Evolutionary conservation across 2,113 vertebrate genomes (phyloP).

Genomic region (Clarias gariepinus): DNA sequence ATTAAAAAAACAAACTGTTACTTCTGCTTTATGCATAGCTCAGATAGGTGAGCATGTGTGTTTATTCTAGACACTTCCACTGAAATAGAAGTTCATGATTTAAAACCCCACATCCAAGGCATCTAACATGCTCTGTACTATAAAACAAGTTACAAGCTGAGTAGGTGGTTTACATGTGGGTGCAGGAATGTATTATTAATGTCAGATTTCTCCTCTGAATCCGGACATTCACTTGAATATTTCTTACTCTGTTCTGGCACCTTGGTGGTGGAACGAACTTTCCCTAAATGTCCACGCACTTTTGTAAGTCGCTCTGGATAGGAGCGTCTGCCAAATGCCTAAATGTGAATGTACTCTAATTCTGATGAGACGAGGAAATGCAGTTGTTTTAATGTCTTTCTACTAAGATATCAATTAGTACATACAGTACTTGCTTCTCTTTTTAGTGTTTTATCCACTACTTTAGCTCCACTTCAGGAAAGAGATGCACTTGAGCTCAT

Average conservation of each 20-base stretch:
- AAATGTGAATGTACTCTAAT: neutral
- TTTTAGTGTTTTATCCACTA: conserved; percentile 35
- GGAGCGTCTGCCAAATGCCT: too few relatives aligned
- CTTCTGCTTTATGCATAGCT: neutral
- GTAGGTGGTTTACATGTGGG: neutral
- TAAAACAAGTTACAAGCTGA: conserved; percentile 8
- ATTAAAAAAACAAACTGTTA: conserved; percentile 12
- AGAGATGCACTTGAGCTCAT: conserved; percentile 8
- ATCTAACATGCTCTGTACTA: neutral
- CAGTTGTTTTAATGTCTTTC: conserved; percentile 38
- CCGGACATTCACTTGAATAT: conserved; percentile 25
- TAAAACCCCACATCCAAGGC: neutral
- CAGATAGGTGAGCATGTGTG: neutral
- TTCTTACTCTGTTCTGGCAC: neutral
- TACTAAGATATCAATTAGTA: conserved; percentile 40
- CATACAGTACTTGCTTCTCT: conserved; percentile 35
- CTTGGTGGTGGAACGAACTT: too few relatives aligned
- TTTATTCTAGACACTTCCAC: neutral
- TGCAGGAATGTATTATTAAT: neutral
- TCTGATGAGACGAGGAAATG: conserved; percentile 26
- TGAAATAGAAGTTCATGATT: neutral
- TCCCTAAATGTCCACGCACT: too few relatives aligned
- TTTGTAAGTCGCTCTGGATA: too few relatives aligned
- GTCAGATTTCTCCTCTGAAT: neutral
- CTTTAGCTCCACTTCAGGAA: conserved; percentile 30